Conservation (phyloP, 2,797 vertebrate species). For the Lacerta agilis region DNA sequence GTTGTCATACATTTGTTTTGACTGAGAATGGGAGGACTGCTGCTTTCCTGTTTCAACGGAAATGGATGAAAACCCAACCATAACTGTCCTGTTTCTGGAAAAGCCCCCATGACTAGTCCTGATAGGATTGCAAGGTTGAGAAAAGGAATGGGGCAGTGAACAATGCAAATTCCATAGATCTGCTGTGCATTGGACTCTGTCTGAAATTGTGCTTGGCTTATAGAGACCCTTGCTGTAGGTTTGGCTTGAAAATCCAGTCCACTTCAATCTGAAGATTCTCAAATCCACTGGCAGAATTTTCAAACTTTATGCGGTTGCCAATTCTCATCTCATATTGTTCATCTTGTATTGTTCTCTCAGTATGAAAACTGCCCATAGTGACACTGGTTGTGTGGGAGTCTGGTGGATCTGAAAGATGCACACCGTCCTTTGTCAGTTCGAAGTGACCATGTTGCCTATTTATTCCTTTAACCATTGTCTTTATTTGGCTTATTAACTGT, state of each 20-base stretch:
- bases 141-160: neutral
- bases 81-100: neutral
- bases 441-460: neutral
- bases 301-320: neutral
- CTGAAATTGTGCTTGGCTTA: neutral
- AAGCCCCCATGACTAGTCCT: neutral
- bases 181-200: neutral
- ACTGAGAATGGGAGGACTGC: neutral
- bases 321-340: neutral
- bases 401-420: neutral
- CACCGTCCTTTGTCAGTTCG: neutral
- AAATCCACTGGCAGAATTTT: neutral
- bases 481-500: neutral
- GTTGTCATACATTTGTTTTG: neutral
- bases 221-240: neutral
- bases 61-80: neutral
- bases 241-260: neutral
- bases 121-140: neutral
- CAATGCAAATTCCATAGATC: neutral
- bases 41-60: neutral
- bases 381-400: neutral
- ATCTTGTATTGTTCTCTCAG: neutral
- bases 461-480: neutral
- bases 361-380: neutral
- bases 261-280: neutral